Evolutionary conservation across 2,888 invertebrate species (phyloP).

Genomic region (Synergus laeviventris): DNA sequence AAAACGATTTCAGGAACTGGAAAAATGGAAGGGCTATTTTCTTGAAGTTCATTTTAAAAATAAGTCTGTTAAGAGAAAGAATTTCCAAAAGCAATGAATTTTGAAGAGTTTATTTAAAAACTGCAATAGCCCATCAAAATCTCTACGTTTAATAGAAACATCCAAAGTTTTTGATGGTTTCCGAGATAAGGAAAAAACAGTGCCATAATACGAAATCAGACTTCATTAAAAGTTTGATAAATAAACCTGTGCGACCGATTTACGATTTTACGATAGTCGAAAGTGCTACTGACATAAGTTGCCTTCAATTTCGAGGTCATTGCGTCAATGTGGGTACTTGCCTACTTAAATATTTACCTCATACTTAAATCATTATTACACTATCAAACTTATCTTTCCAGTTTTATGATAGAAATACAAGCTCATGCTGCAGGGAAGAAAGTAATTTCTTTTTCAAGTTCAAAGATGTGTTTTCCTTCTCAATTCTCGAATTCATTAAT

Average conservation of each 20-base stretch:
- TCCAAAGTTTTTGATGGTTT: neutral
- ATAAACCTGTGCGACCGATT: conserved; percentile 26
- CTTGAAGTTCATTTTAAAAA: neutral
- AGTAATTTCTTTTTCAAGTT: neutral
- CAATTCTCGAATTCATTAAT: neutral
- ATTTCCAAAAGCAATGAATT: neutral
- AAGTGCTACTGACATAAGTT: conserved; percentile 27
- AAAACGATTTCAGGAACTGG: too few relatives aligned
- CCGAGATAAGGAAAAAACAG: neutral
- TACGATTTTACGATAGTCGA: conserved; percentile 23
- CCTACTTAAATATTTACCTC: neutral
- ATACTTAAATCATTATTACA: neutral
- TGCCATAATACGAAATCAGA: conserved; percentile 12
- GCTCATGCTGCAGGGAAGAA: neutral
- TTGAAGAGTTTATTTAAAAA: neutral
- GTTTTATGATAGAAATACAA: neutral
- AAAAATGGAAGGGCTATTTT: too few relatives aligned
- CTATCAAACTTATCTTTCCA: neutral
- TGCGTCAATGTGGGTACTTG: neutral
- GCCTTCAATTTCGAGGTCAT: conserved; percentile 15
- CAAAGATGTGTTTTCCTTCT: neutral
- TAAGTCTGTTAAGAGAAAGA: neutral
- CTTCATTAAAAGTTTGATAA: conserved; percentile 29
- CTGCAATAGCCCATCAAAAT: neutral
- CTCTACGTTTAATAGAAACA: neutral